phyloP scores from a whole-genome alignment of 2,113 vertebrate species.

The Gallinago jamesoni region DNA sequence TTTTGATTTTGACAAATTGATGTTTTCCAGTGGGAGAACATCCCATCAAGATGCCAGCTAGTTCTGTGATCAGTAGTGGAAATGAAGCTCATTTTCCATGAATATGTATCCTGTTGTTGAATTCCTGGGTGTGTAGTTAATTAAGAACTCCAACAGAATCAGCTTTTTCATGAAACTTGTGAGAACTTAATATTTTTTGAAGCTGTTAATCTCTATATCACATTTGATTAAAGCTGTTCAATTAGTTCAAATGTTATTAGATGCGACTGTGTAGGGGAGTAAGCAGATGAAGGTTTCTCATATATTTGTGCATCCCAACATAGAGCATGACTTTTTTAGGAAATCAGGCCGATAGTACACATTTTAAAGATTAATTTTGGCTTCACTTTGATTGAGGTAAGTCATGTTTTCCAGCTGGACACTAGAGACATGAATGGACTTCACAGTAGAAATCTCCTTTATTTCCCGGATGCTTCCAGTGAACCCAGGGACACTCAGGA shows the following conservation, averaged over 20 bases:
- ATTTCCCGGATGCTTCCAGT: not conserved
- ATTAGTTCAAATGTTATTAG: not conserved
- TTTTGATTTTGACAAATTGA: constrained; percentile 16
- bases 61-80: not conserved
- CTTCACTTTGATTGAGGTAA: not conserved
- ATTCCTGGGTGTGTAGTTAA: not conserved
- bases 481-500: not conserved
- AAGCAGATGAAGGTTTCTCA: not conserved
- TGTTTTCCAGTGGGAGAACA: constrained; percentile 24
- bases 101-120: not conserved
- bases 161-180: not conserved
- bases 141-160: not conserved
- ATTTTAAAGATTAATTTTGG: not conserved
- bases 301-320: not conserved
- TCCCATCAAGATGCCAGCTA: not conserved
- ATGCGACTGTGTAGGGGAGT: not conserved
- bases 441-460: not conserved
- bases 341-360: not conserved
- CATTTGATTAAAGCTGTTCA: not conserved
- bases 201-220: not conserved
- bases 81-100: not conserved
- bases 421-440: not conserved
- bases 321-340: not conserved
- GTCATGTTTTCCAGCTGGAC: not conserved
- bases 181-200: not conserved